Base-by-base conservation (phyloP, 1,140 invertebrate genomes). In the Cyrtorhinus lividipennis region DNA sequence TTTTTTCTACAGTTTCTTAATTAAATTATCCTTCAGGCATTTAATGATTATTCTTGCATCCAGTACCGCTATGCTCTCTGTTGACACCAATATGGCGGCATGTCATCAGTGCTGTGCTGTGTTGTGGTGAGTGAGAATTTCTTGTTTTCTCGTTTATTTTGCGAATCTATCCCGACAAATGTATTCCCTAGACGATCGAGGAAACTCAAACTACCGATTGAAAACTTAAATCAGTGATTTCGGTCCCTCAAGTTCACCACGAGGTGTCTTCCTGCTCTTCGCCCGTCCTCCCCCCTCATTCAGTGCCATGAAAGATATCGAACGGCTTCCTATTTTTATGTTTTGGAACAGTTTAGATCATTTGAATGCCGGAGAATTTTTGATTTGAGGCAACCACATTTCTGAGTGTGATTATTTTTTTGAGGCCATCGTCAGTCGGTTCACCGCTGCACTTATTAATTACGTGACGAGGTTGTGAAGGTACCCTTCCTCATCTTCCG, bases 81-180 rank as follows among this genome's bases (percentile, higher is more conserved):
- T 68, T 68, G 65, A 68, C 67, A 68, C 66, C 65, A 83, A 89
- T 84, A 91, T 91, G 88, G 87, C 87, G 87, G 87, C 84, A 87
- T 88, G 86, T 88, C 85, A 86, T 88, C 87, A 88, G 87, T 89
- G 86, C 85, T 86, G 83, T 89, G 87, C 86, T 88, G 85, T 87
- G 84, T 87, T 84, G 85, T 87, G 87, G 87, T 88, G 75, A 81
- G 81, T 80, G 71, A 46, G 66, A 67, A 59, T 62, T 44, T 44
- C 38, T 64, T 62, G 24, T 56, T 65, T 66, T 62, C 59, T 53
- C 2, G 18, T 24, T 3, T 10, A 23, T 57, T 57, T 57, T 57
- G 24, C 24, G 3, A 2, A 15, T 57, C 24, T 57, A 23, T 56
- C 18, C 24, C n/a, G 13, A 13, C 46, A 48, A 2, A 2, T 48